Evolutionary conservation across 2,888 invertebrate species (phyloP).

Genomic region (Tridacna crocea): DNA sequence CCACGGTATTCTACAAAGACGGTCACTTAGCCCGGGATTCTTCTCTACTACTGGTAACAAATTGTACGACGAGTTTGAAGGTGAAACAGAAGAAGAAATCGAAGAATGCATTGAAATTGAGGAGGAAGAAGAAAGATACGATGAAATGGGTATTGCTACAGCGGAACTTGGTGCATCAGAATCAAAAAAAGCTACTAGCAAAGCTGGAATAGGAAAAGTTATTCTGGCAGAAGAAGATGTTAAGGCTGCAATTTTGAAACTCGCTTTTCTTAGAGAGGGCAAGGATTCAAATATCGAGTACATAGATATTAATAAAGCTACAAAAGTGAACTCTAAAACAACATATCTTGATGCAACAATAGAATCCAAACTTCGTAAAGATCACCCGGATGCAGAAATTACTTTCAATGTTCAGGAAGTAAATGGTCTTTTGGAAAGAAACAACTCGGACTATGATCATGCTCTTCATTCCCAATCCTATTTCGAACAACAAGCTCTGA

Average conservation of each 20-base stretch:
- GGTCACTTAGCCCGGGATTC: conserved; percentile 6
- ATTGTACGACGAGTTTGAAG: neutral
- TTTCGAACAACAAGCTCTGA: too few species aligned
- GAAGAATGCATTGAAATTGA: conserved; percentile 10
- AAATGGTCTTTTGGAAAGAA: too few species aligned
- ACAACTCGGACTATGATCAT: too few species aligned
- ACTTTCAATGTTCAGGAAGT: too few species aligned
- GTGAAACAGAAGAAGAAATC: neutral
- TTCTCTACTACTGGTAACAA: neutral
- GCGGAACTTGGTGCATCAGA: neutral
- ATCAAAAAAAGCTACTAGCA: neutral
- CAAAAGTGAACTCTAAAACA: neutral
- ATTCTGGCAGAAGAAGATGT: neutral
- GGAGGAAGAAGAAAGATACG: neutral
- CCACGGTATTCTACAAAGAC: neutral
- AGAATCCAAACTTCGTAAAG: neutral
- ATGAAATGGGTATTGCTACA: neutral
- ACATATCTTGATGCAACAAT: neutral
- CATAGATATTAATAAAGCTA: neutral
- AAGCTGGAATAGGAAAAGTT: conserved; percentile 1
- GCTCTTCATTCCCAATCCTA: too few species aligned
- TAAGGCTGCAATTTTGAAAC: conserved; percentile 1
- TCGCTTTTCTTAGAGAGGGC: conserved; percentile 10
- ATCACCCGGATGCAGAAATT: too few species aligned
- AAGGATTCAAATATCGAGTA: neutral